Evolutionary conservation across 2,888 invertebrate species (phyloP), one percentile per base, ranked within the genome.

Genomic region (Buathra laborator): DNA sequence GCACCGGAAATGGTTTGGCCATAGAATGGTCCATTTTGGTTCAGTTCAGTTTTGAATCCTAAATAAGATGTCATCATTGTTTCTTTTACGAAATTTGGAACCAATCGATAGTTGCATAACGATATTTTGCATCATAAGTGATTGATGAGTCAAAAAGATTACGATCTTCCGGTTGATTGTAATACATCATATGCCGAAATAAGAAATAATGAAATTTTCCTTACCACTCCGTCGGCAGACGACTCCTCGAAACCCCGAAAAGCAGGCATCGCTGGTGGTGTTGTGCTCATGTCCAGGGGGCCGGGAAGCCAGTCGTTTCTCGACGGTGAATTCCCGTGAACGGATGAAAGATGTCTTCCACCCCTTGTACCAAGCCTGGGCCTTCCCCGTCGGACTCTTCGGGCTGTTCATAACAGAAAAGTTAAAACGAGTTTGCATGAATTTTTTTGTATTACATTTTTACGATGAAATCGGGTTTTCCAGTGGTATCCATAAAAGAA

Each of bases 281-380:
- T 93, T 81, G 94, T 94, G 87, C 92, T 92, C 94, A 94, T 94
- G 80, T 94, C 94, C 77, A 94, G 85, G 9, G 89, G 89, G 66
- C 88, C 88, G n/a, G 93, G 94, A 75, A 93, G 83, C 93, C 93
- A 93, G 75, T 93, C 93, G 66, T 91, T 92, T 85, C 93, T 91
- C 83, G 92, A 93, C 56, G 92, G 93, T 59, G 93, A 93, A 85
- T 91, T 92, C 70, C 91, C 91, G 83, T 92, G 93, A 83, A 90
- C 88, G 37, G 92, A 92, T 46, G 92, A 88, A 59, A 89, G 86
- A 46, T 93, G 92, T 67, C 93, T 90, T 62, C 93, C 92, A 78
- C 92, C 87, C 66, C 90, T 89, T 62, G 92, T 90, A 24, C 94
- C 94, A 19, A 94, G 92, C 85, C 94, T 92, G 84, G 94, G 94